phyloP scores from a whole-genome alignment of 2,113 vertebrate genomes.

The Brachypodius melanocephalos region DNA sequence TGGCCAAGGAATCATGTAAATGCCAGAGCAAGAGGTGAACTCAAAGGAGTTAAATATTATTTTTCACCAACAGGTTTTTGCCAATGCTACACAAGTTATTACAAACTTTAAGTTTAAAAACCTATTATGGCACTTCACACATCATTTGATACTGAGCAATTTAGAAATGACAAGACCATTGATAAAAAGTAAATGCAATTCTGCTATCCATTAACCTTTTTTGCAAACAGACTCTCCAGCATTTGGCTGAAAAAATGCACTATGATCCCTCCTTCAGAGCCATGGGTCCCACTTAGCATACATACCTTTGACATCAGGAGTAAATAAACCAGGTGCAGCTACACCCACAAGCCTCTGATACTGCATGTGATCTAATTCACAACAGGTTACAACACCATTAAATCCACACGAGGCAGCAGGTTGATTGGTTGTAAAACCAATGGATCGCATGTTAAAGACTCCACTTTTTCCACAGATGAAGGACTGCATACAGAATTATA shows the following conservation, averaged over 20 bases:
- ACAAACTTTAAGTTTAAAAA: not conserved
- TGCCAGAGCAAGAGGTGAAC: not conserved
- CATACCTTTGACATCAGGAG: not conserved
- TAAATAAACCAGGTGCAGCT: not conserved
- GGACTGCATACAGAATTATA: not conserved
- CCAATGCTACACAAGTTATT: not conserved
- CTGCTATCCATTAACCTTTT: slow-evolving; percentile 31
- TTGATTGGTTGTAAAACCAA: not conserved
- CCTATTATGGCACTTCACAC: not conserved
- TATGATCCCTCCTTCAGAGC: not conserved
- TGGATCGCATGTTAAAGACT: not conserved
- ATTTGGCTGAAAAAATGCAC: not conserved
- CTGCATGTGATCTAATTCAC: not conserved
- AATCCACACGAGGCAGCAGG: not conserved
- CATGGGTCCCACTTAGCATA: not conserved
- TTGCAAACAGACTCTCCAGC: not conserved
- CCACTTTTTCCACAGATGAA: not conserved
- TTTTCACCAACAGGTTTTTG: not conserved
- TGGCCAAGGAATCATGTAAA: not conserved
- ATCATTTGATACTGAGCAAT: not conserved
- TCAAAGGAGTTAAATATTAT: not conserved
- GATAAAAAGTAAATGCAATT: slow-evolving; percentile 6
- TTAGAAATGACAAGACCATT: slow-evolving; percentile 9
- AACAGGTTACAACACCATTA: not conserved
- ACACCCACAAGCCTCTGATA: not conserved